phyloP scores from a whole-genome alignment of 2,888 invertebrate genomes.

The Argyra leucocephala region DNA sequence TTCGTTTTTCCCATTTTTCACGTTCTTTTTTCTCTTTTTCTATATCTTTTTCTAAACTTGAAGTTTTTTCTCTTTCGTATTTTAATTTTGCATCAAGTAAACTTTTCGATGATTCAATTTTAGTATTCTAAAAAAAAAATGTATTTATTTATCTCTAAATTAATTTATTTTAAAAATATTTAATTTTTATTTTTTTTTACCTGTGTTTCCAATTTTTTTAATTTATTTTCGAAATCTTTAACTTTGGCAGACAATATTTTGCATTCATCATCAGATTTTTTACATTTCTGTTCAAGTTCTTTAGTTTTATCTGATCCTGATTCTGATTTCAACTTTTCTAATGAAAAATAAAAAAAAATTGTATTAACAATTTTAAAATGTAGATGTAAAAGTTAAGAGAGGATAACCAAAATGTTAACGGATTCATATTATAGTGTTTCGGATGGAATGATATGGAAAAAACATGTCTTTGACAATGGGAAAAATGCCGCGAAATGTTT shows the following conservation, averaged over 20 bases:
- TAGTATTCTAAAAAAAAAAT: conserved; percentile 39
- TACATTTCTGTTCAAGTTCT: conserved; percentile 58
- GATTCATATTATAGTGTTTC: no score
- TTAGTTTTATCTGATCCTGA: conserved; percentile 50
- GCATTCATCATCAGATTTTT: conserved; percentile 61
- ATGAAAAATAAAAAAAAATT: conserved; percentile 16
- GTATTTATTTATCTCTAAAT: neutral
- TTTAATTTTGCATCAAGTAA: conserved; percentile 45
- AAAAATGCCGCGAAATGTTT: no score
- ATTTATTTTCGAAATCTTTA: conserved; percentile 45
- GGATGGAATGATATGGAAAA: no score
- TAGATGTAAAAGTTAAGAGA: no score
- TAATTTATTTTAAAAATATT: neutral
- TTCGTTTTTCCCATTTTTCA: conserved; percentile 54
- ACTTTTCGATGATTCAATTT: conserved; percentile 43
- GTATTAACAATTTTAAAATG: no score
- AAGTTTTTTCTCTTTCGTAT: conserved; percentile 44
- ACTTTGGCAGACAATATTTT: conserved; percentile 49
- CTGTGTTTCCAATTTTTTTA: conserved; percentile 46
- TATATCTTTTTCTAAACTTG: conserved; percentile 53
- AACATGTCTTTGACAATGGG: no score
- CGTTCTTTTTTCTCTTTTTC: conserved; percentile 56
- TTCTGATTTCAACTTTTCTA: conserved; percentile 31
- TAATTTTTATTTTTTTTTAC: conserved; percentile 26
- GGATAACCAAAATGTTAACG: no score